Conservation (phyloP, 2,113 vertebrate genomes). For the Vimba vimba region DNA sequence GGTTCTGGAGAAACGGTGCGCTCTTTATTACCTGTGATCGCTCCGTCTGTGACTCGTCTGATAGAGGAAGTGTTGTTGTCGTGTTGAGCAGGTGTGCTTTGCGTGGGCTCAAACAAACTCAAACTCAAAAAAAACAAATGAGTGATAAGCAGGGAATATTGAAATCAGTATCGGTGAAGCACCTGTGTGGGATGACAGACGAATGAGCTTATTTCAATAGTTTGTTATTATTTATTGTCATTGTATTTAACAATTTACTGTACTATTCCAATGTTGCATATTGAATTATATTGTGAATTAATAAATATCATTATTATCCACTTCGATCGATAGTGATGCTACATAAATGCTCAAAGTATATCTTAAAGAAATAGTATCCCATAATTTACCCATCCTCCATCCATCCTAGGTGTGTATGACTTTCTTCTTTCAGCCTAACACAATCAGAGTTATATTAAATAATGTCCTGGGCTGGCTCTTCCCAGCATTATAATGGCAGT, state of each 20-base stretch:
- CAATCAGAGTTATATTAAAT: no score
- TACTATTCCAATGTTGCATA: not conserved
- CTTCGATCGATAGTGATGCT: no score
- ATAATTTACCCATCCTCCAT: no score
- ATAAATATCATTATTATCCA: no score
- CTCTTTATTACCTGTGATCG: not conserved
- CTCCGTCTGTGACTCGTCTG: not conserved
- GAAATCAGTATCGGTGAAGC: not conserved
- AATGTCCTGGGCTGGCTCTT: no score
- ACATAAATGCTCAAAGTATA: no score
- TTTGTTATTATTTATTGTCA: not conserved
- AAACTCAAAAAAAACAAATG: no score
- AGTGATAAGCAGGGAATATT: conserved; percentile 15
- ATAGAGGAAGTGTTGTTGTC: not conserved
- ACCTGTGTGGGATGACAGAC: not conserved
- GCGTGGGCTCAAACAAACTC: not conserved
- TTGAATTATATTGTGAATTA: no score
- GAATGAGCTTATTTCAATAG: not conserved
- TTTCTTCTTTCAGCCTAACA: no score
- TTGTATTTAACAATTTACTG: not conserved
- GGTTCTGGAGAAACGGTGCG: not conserved
- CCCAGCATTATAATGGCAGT: no score
- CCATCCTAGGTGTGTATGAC: no score
- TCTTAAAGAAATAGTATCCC: no score
- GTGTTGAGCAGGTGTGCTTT: conserved; percentile 1